phyloP scores from a whole-genome alignment of 92 coral and sea anemone genomes.

The Porites cylindrica region DNA sequence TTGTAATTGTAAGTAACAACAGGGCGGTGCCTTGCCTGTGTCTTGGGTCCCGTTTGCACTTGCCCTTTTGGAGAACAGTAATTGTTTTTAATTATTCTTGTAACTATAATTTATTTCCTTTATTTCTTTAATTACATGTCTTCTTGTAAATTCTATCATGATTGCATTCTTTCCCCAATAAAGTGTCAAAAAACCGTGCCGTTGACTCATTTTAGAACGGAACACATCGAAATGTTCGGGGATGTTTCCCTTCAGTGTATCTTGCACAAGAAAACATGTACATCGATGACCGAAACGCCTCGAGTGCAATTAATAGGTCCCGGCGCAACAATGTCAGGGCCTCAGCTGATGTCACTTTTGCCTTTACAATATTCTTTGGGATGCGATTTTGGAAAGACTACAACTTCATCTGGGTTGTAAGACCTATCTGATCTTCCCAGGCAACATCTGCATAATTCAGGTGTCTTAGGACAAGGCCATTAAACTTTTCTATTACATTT shows the following conservation, averaged over 20 bases:
- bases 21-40: too few species aligned
- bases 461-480: too few species aligned
- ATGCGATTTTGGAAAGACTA: slow-evolving; percentile 60
- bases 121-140: too few species aligned
- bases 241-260: not conserved
- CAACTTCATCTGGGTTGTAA: slow-evolving; percentile 54
- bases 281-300: not conserved
- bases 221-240: not conserved
- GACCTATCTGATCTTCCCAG: slow-evolving; percentile 58
- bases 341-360: slow-evolving; percentile 33
- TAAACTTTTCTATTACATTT: too few species aligned
- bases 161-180: too few species aligned
- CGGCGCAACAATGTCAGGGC: not conserved
- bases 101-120: too few species aligned
- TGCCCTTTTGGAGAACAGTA: too few species aligned
- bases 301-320: not conserved
- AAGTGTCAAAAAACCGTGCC: not conserved
- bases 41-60: too few species aligned
- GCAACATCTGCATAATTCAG: slow-evolving; percentile 39
- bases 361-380: not conserved
- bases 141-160: too few species aligned
- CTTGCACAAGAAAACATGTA: not conserved
- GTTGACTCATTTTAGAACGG: not conserved
- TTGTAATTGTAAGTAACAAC: too few species aligned
- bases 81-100: too few species aligned